Evolutionary conservation across 1,140 invertebrate species (phyloP), one percentile per base, ranked within the genome.

Genomic region (Papilio dardanus): DNA sequence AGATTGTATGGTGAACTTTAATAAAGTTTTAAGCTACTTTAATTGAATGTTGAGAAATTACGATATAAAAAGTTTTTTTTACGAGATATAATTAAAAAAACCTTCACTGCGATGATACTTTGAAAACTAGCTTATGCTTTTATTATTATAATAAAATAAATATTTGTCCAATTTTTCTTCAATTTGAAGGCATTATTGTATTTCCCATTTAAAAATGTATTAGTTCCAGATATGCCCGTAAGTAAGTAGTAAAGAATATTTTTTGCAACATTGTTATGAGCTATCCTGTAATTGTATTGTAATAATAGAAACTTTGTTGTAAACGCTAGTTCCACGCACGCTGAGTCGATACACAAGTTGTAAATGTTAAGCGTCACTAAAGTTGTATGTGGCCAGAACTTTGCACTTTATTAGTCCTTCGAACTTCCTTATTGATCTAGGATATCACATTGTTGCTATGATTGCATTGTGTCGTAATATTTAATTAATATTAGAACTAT

Each of bases 381-480:
- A 69, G 19, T 69, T 69, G 67, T 28, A 3, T 69, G 35, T 69
- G 40, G 12, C 35, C 3, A 19, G 31, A 69, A 69, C 31, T 69
- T 35, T 21, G 33, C 33, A 68, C 66, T 68, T 69, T 69, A 69
- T 69, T 37, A 68, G 66, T 68, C 21, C 19, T 37, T 24, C 67
- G 33, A 68, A 35, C 31, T 24, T 40, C 10, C 35, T 40, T 69
- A 42, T 69, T 40, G 35, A 42, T 69, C 10, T 14, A 62, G 21
- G 54, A 62, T 62, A 62, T 28, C 3, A 28, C 54, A 28, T 62
- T 30, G 54, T 62, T 62, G 12, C 30, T 62, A 62, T 28, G 12
- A 28, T 62, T 14, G 1, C 16, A 62, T 28, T 28, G 19, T 14
- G 14, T 37, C 12, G 35, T 37, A 37, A 4, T 28, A 58, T 30